Conservation (phyloP, 37 sponge, comb jelly and placozoan genomes). For the Trichoplax adhaerens region DNA sequence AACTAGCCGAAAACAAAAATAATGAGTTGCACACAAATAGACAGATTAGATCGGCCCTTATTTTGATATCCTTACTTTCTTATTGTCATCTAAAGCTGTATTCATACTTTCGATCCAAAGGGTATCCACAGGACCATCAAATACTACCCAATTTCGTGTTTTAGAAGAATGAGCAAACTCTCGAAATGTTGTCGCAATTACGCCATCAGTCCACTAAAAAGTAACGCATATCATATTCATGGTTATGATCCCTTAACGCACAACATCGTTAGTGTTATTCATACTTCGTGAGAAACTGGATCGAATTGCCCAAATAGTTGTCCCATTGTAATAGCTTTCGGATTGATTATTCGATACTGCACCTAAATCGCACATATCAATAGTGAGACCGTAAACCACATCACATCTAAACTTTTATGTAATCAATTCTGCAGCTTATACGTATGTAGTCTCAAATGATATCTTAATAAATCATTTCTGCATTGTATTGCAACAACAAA, state of each 20-base stretch:
- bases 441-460: no score
- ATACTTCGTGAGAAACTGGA: constrained; percentile 88
- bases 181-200: constrained; percentile 91
- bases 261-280: background rate
- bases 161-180: background rate
- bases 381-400: no score
- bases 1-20: background rate
- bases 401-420: no score
- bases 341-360: constrained; percentile 60
- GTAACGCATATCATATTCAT: background rate
- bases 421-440: no score
- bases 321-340: constrained; percentile 96
- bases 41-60: background rate
- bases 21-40: background rate
- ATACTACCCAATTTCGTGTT: constrained; percentile 84
- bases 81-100: constrained; percentile 92
- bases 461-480: no score
- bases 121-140: constrained; percentile 96
- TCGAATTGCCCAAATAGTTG: constrained; percentile 99
- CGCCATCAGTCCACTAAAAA: constrained; percentile 86
- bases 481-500: no score
- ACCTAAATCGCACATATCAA: no score
- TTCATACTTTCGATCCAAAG: constrained; percentile 99
- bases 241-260: background rate
- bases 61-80: background rate